Percentiles rank a stretch among this genome's conserved stretches.
Conservation (phyloP, 2,888 invertebrate genomes). For the Torymus aiolomorphi region DNA sequence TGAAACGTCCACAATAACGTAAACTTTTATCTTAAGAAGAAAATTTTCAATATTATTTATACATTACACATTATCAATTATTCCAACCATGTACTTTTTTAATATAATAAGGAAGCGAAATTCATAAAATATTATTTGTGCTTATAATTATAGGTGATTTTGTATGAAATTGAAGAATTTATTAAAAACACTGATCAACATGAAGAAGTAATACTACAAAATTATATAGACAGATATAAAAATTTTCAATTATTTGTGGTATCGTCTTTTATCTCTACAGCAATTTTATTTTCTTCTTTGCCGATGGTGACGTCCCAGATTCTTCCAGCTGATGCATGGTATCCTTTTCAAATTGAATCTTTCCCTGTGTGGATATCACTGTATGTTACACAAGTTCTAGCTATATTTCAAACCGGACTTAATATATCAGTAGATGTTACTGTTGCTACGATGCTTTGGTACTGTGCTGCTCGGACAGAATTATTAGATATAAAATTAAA, state of each 20-base stretch:
- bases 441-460: slow-evolving; percentile 66
- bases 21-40: no score
- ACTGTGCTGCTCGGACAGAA: slow-evolving; percentile 63
- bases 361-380: slow-evolving; percentile 56
- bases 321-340: slow-evolving; percentile 66
- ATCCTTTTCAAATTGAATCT: slow-evolving; percentile 65
- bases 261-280: slow-evolving; percentile 61
- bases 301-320: slow-evolving; percentile 63
- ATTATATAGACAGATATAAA: slow-evolving; percentile 64
- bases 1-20: no score
- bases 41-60: no score
- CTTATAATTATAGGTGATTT: slow-evolving; percentile 56
- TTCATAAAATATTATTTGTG: no score
- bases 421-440: slow-evolving; percentile 62
- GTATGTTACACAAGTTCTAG: slow-evolving; percentile 63
- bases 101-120: no score
- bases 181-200: slow-evolving; percentile 47
- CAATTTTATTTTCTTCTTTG: slow-evolving; percentile 60
- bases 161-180: slow-evolving; percentile 62
- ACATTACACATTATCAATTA: no score
- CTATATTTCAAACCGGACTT: slow-evolving; percentile 62
- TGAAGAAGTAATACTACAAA: slow-evolving; percentile 61
- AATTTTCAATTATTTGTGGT: slow-evolving; percentile 60
- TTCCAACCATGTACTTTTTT: no score
- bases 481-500: slow-evolving; percentile 60